Conservation (phyloP, 2,888 invertebrate genomes). For the Parnassius glacialis region DNA sequence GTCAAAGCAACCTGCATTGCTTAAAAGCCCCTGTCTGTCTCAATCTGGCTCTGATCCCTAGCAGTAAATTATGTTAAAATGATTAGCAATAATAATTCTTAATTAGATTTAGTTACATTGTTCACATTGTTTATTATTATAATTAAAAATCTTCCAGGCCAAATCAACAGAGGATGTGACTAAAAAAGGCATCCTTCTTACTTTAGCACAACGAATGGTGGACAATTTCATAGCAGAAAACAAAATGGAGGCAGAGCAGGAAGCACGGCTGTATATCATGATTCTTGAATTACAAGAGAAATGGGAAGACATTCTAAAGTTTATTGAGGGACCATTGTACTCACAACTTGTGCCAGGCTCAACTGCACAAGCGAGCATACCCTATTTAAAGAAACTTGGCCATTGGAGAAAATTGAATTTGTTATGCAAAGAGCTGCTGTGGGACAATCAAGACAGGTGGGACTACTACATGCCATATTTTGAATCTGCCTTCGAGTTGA, state of each 20-base stretch:
- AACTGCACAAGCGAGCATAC: constrained; percentile 85
- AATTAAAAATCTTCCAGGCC: constrained; percentile 62
- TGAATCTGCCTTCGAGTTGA: constrained; percentile 84
- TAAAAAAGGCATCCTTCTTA: constrained; percentile 86
- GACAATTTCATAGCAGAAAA: constrained; percentile 92
- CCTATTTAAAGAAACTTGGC: constrained; percentile 86
- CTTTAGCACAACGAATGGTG: constrained; percentile 96
- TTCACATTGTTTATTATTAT: too few species aligned
- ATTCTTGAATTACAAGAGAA: constrained; percentile 89
- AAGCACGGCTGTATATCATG: constrained; percentile 94
- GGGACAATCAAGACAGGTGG: constrained; percentile 87
- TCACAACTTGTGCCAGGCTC: constrained; percentile 85
- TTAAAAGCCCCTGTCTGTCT: too few species aligned
- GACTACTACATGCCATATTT: constrained; percentile 88
- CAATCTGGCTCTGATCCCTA: too few species aligned
- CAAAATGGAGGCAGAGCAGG: constrained; percentile 96
- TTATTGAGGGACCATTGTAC: constrained; percentile 89
- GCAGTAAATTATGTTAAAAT: too few species aligned
- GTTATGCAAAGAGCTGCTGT: constrained; percentile 86
- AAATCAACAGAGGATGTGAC: constrained; percentile 72
- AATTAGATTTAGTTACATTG: too few species aligned
- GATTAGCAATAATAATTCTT: too few species aligned
- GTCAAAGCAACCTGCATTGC: too few species aligned
- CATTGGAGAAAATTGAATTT: constrained; percentile 88
- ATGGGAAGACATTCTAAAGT: constrained; percentile 88